Evolutionary conservation across 2,888 invertebrate species (phyloP).

Genomic region (Pomacea canaliculata): DNA sequence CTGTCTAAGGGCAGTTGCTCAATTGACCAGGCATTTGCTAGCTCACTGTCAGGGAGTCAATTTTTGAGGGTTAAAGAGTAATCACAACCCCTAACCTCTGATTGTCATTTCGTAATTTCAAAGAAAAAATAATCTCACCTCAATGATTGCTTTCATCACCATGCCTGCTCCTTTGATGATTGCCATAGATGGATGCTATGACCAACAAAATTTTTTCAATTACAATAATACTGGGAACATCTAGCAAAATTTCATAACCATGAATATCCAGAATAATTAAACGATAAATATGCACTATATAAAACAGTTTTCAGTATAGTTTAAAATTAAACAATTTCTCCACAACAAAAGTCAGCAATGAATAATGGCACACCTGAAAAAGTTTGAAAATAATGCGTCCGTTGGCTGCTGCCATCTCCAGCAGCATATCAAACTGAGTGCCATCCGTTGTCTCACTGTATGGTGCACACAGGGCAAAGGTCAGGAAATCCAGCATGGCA

Average conservation of each 20-base stretch:
- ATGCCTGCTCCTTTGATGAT: constrained; percentile 98
- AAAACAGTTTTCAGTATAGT: no score
- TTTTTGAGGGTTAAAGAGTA: no score
- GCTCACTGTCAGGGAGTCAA: no score
- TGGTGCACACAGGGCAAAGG: constrained; percentile 97
- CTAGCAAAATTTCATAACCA: no score
- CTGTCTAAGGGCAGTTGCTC: no score
- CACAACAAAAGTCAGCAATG: not conserved
- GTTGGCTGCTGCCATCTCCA: constrained; percentile 93
- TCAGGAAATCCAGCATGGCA: constrained; percentile 97
- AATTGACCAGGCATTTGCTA: no score
- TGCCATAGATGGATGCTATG: constrained; percentile 94
- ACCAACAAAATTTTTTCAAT: constrained; percentile 1
- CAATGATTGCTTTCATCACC: constrained; percentile 96
- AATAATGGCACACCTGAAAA: constrained; percentile 78
- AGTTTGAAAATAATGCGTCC: constrained; percentile 92
- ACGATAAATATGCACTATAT: no score
- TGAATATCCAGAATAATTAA: no score
- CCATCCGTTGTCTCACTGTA: constrained; percentile 97
- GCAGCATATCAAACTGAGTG: constrained; percentile 79
- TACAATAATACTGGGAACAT: not conserved
- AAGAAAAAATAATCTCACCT: constrained; percentile 70
- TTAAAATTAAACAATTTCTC: no score
- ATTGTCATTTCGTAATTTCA: no score
- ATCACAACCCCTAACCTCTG: no score